Base-by-base conservation (phyloP, 2,888 invertebrate species). In the Esperia sulphurella region DNA sequence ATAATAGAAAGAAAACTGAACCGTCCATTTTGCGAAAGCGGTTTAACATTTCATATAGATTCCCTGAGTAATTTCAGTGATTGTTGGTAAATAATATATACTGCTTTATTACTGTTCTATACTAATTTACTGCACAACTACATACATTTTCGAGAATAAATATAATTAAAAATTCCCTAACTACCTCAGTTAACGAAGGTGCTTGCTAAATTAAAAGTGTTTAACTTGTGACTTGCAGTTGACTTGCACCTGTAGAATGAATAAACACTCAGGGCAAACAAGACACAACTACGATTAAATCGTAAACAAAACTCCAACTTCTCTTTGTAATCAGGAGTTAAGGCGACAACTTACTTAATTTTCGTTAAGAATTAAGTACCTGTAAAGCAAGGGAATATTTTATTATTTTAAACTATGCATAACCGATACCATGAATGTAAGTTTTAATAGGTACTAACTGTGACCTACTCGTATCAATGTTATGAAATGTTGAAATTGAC, bases 271-370 rank as follows among this genome's bases (percentile, higher is more conserved):
- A 50, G 49, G 55, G 63, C 63, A 65, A 73, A 68, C 71, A 69
- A 71, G 65, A 71, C 65, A 65, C 66, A 75, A 77, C 74, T 74
- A 61, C 75, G 71, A 82, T 80, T 77, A 77, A 75, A 71, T 66
- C 66, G 68, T 75, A 78, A 80, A 80, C 76, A 83, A 76, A 82
- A 81, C 75, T 71, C 63, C 63, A 78, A 81, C 68, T 79, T 77
- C 72, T 71, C 80, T 80, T 82, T 75, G 80, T 82, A 83, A 83
- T 83, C 79, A 80, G 77, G 76, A 78, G 72, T 70, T 75, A 71
- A 75, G 70, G 72, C 76, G 80, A 80, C 80, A 79, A 83, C 72
- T 80, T 79, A 80, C 76, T 82, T 75, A 73, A 82, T 83, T 83
- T 80, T 73, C 82, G 80, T 81, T 81, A 83, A 82, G 76, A 75